Evolutionary conservation across 2,888 invertebrate genomes (phyloP), one percentile per base, ranked within the genome.

Genomic region (Limnephilus marmoratus): DNA sequence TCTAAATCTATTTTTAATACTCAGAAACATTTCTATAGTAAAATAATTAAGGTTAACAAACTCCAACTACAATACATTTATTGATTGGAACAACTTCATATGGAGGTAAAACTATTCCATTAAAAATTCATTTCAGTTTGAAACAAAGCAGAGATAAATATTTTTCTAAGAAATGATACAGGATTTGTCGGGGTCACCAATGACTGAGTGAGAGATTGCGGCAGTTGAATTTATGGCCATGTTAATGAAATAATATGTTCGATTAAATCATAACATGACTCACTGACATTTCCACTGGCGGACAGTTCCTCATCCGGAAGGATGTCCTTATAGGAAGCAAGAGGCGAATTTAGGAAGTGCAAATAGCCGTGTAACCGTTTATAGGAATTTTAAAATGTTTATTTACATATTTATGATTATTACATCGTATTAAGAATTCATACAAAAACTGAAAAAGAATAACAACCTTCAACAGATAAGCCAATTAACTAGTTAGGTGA

Each of bases 261-360:
- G 82, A 82, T 82, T 82, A 31, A 82, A 82, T 82, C 82, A 82
- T 34, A 34, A 34, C 3, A 24, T 82, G 82, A 82, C 13, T 82
- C 82, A 82, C 82, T 29, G 82, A 31, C 82, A 49, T 13, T 49
- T 49, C 15, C 49, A 49, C 15, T 15, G 49, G 49, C 49, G 29
- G 82, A 82, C 15, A 82, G 53, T 24, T 13, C 53, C 53, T 83
- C 37, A 18, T 18, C 83, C 83, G 85, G 85, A 86, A 86, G 85
- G 85, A 86, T 41, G 85, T 86, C 85, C 85, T 86, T 86, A 41
- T 86, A 86, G 45, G 85, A 85, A 41, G 53, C 18, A 53, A 53
- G 53, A 53, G 18, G 18, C 18, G 53, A 53, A 18, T 53, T 53
- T 53, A 53, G 53, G 53, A 68, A 68, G 53, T 68, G 53, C 53